Evolutionary conservation across 2,888 invertebrate genomes (phyloP).

Genomic region (Phasia obesa): DNA sequence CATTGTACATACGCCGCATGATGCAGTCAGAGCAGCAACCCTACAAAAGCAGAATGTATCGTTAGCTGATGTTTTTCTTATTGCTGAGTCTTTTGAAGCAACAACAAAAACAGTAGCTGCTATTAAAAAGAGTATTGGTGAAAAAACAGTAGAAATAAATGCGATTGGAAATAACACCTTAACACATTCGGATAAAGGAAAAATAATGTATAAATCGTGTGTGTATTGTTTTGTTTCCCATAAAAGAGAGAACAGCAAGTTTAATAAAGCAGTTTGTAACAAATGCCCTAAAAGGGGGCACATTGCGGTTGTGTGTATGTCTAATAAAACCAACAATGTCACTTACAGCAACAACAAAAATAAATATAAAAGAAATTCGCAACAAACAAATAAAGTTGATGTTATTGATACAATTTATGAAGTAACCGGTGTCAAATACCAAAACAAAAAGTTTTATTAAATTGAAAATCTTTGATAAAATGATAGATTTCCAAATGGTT

Average conservation of each 20-base stretch:
- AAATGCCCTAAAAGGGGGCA: slow-evolving; percentile 56
- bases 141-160: slow-evolving; percentile 36
- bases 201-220: slow-evolving; percentile 58
- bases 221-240: slow-evolving; percentile 44
- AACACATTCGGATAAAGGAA: neutral
- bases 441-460: neutral
- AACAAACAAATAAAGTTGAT: slow-evolving; percentile 1
- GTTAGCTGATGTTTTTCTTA: slow-evolving; percentile 61
- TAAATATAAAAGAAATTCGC: too few relatives aligned
- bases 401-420: slow-evolving; percentile 41
- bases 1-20: slow-evolving; percentile 32
- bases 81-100: slow-evolving; percentile 68
- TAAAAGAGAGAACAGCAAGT: too few relatives aligned
- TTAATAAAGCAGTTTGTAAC: slow-evolving; percentile 43
- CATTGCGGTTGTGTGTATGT: slow-evolving; percentile 55
- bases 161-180: too few relatives aligned
- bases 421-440: slow-evolving; percentile 27
- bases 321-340: neutral
- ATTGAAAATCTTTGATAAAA: slow-evolving; percentile 13
- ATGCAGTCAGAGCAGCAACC: slow-evolving; percentile 63
- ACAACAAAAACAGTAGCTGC: slow-evolving; percentile 65
- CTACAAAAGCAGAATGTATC: slow-evolving; percentile 66
- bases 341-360: slow-evolving; percentile 11
- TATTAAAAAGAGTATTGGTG: slow-evolving; percentile 39
- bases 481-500: too few relatives aligned